Evolutionary conservation across 2,888 invertebrate genomes (phyloP), one percentile per base, ranked within the genome.

Genomic region (Drosophila falleni): DNA sequence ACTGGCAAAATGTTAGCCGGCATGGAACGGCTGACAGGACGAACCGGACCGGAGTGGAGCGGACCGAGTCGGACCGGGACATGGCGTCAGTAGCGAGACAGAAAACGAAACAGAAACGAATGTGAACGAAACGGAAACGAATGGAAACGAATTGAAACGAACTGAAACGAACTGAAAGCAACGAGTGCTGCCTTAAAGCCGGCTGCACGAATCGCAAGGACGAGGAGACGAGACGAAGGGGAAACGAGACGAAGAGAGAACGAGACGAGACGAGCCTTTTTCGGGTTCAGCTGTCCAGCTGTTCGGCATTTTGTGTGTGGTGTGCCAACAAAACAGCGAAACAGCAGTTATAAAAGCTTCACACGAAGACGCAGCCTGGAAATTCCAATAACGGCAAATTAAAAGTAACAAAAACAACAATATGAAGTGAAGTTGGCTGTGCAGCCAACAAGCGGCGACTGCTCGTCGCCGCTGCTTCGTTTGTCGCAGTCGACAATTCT

Each of bases 311-410:
- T 23, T 13, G 23, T 41, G 23, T 41, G 10, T 41, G 41, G 41
- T 16, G 1, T 16, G 41, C 41, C 19, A 44, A 23, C 15, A 42
- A 44, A 42, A 44, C 11, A 8, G 62, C 60, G 26, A 47, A 72
- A 44, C 58, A 62, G 33, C 61, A 58, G 66, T 71, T 62, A 37
- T 8, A 61, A 77, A 80, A 78, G 78, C 66, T 81, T 70, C 47
- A 54, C 33, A 35, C 46, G 23, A 41, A 78, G 73, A 78, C 74
- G 79, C 81, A 81, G 79, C 56, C 82, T 83, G 82, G 82, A 89
- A 88, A 54, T 89, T 87, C 87, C 89, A 81, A 81, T 80, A 72
- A 69, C 66, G 59, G 65, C 59, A 56, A 60, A 59, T 19, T 2
- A 26, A 44, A 67, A 19, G 19, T 19, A 23, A 19, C 19, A 19